Evolutionary conservation across 2,113 vertebrate species (phyloP).

Genomic region (Podilymbus podiceps): DNA sequence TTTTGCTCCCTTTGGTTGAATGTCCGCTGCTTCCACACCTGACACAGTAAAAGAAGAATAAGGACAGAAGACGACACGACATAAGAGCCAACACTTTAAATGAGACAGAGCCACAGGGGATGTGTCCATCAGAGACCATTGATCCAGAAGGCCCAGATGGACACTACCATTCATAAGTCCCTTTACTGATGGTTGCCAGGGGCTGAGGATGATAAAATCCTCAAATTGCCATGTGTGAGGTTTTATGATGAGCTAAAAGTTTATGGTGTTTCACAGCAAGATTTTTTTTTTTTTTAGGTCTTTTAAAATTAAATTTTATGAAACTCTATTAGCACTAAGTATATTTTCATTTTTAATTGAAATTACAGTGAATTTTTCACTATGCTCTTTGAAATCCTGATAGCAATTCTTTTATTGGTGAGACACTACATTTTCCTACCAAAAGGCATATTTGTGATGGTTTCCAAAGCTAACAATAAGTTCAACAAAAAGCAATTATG

Average conservation of each 20-base stretch:
- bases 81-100: background rate
- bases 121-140: background rate
- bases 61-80: background rate
- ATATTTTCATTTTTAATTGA: background rate
- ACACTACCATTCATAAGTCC: background rate
- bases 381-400: background rate
- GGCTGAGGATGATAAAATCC: background rate
- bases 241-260: background rate
- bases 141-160: background rate
- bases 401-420: background rate
- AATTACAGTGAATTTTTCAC: background rate
- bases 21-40: background rate
- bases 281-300: background rate
- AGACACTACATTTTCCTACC: background rate
- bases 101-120: background rate
- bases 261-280: background rate
- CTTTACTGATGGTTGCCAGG: background rate
- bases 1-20: background rate
- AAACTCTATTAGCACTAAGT: background rate
- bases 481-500: background rate
- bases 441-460: background rate
- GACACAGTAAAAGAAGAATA: background rate
- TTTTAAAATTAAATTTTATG: background rate
- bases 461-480: background rate
- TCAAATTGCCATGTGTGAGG: fast-evolving